phyloP scores from a whole-genome alignment of 2,113 vertebrate genomes.

The Ictalurus furcatus region DNA sequence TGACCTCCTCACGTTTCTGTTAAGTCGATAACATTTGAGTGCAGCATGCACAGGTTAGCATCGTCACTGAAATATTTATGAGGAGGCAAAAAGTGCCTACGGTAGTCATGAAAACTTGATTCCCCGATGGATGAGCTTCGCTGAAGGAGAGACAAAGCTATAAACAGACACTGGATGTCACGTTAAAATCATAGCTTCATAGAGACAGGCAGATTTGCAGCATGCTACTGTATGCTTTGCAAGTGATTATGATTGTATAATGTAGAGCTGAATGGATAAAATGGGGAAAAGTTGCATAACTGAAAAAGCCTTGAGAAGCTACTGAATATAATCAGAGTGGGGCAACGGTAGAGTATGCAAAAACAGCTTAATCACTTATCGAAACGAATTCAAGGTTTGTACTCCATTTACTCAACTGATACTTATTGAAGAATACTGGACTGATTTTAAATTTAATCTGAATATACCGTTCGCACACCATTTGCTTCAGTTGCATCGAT shows the following conservation, averaged over 20 bases:
- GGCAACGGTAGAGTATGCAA: not conserved
- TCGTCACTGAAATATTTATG: constrained; percentile 32
- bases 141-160: not conserved
- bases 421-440: not conserved
- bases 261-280: not conserved
- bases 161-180: constrained; percentile 19
- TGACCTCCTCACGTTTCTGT: not conserved
- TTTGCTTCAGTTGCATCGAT: not conserved
- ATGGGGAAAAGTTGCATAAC: not conserved
- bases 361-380: not conserved
- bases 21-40: constrained; percentile 6
- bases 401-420: not conserved
- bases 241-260: not conserved
- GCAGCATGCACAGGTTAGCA: constrained; percentile 14
- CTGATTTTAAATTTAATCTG: not conserved
- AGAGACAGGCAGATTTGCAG: not conserved
- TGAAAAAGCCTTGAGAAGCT: not conserved
- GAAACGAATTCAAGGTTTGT: not conserved
- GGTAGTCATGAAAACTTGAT: constrained; percentile 36
- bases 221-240: not conserved
- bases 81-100: constrained; percentile 13
- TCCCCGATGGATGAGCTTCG: not conserved
- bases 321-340: not conserved
- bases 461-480: not conserved
- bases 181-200: not conserved